Evolutionary conservation across 1,140 invertebrate species (phyloP).

Genomic region (Lysiphlebus fabarum): DNA sequence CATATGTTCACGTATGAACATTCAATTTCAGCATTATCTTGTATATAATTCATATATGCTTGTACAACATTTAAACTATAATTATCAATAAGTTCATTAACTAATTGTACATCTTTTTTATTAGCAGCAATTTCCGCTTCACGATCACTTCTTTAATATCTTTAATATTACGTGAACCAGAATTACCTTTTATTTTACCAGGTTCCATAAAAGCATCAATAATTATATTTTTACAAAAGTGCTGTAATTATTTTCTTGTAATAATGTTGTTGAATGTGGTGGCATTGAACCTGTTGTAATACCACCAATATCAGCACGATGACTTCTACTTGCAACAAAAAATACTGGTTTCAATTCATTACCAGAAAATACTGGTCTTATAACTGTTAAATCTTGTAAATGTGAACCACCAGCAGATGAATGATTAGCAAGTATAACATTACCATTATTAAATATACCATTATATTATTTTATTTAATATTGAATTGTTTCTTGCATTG

Average conservation of each 20-base stretch:
- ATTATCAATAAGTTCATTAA: constrained; percentile 83
- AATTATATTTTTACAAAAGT: constrained; percentile 73
- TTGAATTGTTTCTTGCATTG: constrained; percentile 95
- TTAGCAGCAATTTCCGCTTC: constrained; percentile 98
- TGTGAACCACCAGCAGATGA: constrained; percentile 96
- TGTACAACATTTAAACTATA: constrained; percentile 93
- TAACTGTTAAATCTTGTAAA: constrained; percentile 96
- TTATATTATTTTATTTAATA: constrained; percentile 71
- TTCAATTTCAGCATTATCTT: constrained; percentile 88
- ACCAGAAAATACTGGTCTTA: constrained; percentile 92
- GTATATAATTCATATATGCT: constrained; percentile 95
- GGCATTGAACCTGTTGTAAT: no score
- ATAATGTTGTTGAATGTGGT: constrained; percentile 77
- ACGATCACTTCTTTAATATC: constrained; percentile 96
- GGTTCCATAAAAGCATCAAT: constrained; percentile 77
- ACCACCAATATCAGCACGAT: no score
- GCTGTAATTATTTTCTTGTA: no score
- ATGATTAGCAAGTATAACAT: constrained; percentile 95
- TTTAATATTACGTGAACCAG: constrained; percentile 77
- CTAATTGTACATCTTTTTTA: constrained; percentile 83
- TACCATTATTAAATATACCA: constrained; percentile 74
- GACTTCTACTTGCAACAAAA: constrained; percentile 97
- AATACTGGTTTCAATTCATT: constrained; percentile 73
- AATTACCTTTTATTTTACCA: constrained; percentile 66
- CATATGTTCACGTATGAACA: constrained; percentile 78